Conservation (phyloP, 2,797 vertebrate genomes). For the Eulemur mongoz region DNA sequence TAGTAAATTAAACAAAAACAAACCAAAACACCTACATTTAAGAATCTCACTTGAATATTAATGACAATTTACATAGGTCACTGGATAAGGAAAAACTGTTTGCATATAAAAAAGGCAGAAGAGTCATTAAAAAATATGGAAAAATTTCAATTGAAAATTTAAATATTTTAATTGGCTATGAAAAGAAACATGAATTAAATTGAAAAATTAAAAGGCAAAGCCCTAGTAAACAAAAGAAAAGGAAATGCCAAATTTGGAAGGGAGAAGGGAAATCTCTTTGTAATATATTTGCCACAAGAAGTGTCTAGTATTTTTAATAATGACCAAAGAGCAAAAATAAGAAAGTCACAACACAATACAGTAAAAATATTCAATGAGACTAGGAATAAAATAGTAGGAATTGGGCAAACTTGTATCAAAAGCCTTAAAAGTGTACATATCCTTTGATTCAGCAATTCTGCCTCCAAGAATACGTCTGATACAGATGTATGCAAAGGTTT, state of each 20-base stretch:
- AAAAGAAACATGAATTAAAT: background rate
- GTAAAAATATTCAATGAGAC: background rate
- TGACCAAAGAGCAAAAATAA: background rate
- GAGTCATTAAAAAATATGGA: background rate
- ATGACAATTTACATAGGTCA: background rate
- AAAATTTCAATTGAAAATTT: background rate
- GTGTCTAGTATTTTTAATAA: background rate
- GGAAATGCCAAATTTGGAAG: background rate
- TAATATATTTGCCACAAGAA: background rate
- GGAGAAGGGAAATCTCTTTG: background rate
- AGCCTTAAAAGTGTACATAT: background rate
- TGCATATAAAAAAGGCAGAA: background rate
- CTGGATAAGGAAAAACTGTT: background rate
- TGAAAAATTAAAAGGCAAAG: background rate
- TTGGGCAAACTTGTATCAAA: background rate
- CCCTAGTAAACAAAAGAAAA: background rate
- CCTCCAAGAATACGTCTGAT: background rate
- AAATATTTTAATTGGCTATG: background rate
- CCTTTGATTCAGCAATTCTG: background rate
- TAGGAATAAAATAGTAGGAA: background rate
- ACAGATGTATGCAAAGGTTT: background rate
- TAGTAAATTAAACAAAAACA: background rate
- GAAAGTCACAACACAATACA: background rate
- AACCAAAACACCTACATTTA: background rate
- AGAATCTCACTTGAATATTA: background rate